Evolutionary conservation across 2,113 vertebrate species (phyloP), one percentile per base, ranked within the genome.

Genomic region (Loxodonta africana): DNA sequence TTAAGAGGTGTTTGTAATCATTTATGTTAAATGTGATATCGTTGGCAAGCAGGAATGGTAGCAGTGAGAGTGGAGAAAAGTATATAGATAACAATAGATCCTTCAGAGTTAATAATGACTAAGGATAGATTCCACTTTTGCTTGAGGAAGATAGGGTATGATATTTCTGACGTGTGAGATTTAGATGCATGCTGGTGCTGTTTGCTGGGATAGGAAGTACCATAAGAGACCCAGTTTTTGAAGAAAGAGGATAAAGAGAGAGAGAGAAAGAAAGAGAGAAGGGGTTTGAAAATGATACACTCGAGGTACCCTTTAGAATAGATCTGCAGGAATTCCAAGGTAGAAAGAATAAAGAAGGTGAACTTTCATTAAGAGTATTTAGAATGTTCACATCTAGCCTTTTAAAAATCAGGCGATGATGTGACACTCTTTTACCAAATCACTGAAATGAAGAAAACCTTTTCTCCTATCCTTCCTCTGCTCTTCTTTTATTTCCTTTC

Each of bases 361-460:
- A 6, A 85, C 90, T 94, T 95, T 94, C 30, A 51, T 46, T 63
- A 78, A 41, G 48, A 82, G 23, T 60, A 51, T 80, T 85, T 28
- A 90, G 28, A 90, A 82, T 82, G 89, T 89, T 73, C 76, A 83
- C 23, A 18, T 46, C n/a, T 81, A 20, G 14, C 15, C 20, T 53
- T 57, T 80, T 26, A 57, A 53, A 69, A 90, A 62, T 69, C 83
- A 73, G 51, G 25, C 20, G 88, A 53, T 11, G 67, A 7, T 46
- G 28, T 26, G 80, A n/a, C 23, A 0, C 33, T 71, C 71, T 88
- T n/a, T 69, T n/a, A 74, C 6, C 14, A 73, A 67, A 92, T 69
- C 30, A 83, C 8, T 53, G 26, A 60, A 91, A 73, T 60, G 57
- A 73, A 95, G 73, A 83, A 41, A 5, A 41, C 48, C 15, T 25